These are phyloP conservation scores for Propithecus coquereli DNA, from an alignment of 2,113 vertebrate genomes.

Conservation along the genomic window DNA sequence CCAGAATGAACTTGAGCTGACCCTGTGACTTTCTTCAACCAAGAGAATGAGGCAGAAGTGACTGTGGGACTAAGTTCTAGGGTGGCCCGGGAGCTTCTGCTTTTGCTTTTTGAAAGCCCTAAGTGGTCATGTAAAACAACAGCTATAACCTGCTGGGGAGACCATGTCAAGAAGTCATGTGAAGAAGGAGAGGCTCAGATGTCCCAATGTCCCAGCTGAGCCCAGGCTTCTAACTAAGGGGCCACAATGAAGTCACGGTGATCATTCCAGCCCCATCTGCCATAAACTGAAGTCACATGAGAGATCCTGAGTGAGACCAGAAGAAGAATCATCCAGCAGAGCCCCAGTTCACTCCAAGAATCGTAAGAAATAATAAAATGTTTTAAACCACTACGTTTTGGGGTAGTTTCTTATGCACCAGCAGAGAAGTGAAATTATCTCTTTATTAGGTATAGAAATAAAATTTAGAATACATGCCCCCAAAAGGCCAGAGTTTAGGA, in stretches of 20 bases:
- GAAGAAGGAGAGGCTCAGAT: neutral
- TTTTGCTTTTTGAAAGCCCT: neutral
- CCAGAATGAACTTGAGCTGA: neutral
- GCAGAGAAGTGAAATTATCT: neutral
- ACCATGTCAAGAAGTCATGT: fast-evolving
- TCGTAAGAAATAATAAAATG: neutral
- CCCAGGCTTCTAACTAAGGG: neutral
- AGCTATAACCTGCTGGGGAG: neutral
- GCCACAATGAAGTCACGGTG: neutral
- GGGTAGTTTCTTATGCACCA: neutral
- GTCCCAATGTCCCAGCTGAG: neutral
- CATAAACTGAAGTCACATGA: neutral
- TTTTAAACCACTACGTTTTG: neutral
- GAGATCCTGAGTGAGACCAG: neutral
- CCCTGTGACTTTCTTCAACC: neutral
- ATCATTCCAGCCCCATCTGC: neutral
- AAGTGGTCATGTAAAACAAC: neutral
- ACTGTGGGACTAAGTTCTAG: neutral
- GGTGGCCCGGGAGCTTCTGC: neutral
- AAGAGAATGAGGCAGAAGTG: neutral
- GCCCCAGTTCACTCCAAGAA: neutral
- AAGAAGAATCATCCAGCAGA: neutral
- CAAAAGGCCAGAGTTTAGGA: neutral
- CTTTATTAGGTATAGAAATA: neutral
- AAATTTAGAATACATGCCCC: neutral